Conservation (phyloP, 2,888 invertebrate genomes). For the Folsomia candida region DNA sequence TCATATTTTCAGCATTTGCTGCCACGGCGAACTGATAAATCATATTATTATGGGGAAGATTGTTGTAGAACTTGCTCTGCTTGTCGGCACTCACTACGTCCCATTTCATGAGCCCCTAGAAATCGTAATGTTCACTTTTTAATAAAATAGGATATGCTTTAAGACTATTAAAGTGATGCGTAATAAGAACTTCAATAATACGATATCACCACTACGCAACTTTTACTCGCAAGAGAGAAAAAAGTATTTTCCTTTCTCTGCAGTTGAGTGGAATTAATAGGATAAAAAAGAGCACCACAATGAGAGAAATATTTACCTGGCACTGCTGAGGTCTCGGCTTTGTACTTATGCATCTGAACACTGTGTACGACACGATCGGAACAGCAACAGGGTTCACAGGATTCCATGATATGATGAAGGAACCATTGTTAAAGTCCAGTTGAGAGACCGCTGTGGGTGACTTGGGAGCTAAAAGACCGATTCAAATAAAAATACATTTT, state of each 20-base stretch:
- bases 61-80: constrained; percentile 27
- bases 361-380: constrained; percentile 64
- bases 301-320: constrained; percentile 55
- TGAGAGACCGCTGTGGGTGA: constrained; percentile 67
- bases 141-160: neutral
- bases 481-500: neutral
- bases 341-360: constrained; percentile 72
- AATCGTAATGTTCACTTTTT: too few relatives aligned
- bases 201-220: too few relatives aligned
- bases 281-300: too few relatives aligned
- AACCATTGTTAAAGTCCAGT: constrained; percentile 68
- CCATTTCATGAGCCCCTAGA: constrained; percentile 44
- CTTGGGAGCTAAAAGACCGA: constrained; percentile 53
- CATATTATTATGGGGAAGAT: constrained; percentile 53
- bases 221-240: too few relatives aligned
- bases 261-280: too few relatives aligned
- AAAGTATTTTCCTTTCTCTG: too few relatives aligned
- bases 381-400: constrained; percentile 55
- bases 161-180: neutral
- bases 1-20: constrained; percentile 66
- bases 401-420: constrained; percentile 74
- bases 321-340: constrained; percentile 63
- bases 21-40: constrained; percentile 76
- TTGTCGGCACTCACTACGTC: constrained; percentile 31
- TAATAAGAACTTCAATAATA: too few relatives aligned